These are phyloP conservation scores for Dasyornis broadbenti DNA, from an alignment of 2,113 vertebrate species.

Conservation along the genomic window DNA sequence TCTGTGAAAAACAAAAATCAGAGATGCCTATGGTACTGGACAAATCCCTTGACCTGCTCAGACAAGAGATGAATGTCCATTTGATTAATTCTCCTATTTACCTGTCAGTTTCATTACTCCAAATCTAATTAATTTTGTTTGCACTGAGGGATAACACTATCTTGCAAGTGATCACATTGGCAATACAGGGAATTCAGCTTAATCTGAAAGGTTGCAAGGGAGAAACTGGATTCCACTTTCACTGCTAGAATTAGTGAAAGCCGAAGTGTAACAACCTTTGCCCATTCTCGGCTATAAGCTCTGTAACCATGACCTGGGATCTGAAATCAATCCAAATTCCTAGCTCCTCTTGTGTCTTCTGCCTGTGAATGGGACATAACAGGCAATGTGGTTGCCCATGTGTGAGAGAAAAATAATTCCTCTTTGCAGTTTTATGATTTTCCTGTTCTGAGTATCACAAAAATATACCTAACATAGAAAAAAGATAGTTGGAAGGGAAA, in stretches of 20 bases:
- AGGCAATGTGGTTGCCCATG: background rate
- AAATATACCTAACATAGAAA: background rate
- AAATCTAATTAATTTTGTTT: slow-evolving; percentile 35
- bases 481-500: background rate
- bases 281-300: background rate
- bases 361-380: background rate
- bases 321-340: background rate
- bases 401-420: background rate
- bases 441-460: background rate
- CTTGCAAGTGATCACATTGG: background rate
- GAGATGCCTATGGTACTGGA: slow-evolving; percentile 39
- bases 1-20: background rate
- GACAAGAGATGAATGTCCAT: slow-evolving; percentile 33
- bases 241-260: background rate
- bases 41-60: slow-evolving; percentile 42
- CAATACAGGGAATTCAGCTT: background rate
- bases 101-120: background rate
- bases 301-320: background rate
- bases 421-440: fast-evolving
- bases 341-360: background rate
- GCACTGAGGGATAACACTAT: background rate
- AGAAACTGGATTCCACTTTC: background rate
- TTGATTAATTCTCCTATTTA: background rate
- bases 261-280: background rate
- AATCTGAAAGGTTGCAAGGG: background rate